Percentiles rank a stretch among this genome's conserved stretches.
These are phyloP conservation scores for Physocephala rufipes DNA, from an alignment of 2,888 invertebrate genomes.

Conservation along the genomic window DNA sequence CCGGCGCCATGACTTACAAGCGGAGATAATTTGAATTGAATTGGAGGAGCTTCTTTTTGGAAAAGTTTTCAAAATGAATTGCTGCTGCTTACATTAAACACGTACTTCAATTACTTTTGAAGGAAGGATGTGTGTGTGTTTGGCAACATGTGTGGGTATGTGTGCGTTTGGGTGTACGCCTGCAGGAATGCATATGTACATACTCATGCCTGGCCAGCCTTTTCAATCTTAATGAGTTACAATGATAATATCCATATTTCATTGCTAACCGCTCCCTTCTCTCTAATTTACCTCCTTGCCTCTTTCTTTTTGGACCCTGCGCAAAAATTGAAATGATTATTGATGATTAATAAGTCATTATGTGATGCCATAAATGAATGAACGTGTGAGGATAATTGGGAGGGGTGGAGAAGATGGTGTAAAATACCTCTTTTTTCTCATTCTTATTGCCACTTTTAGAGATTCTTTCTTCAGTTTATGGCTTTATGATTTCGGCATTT, in stretches of 20 bases:
- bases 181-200: too few species aligned
- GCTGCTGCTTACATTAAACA: slow-evolving; percentile 20
- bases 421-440: too few species aligned
- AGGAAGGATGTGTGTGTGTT: slow-evolving; percentile 21
- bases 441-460: too few species aligned
- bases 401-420: background rate
- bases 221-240: too few species aligned
- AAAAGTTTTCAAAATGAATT: slow-evolving; percentile 9
- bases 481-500: background rate
- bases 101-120: slow-evolving; percentile 30
- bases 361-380: slow-evolving; percentile 8
- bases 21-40: too few species aligned
- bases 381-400: background rate
- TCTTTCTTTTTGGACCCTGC: too few species aligned
- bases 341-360: slow-evolving; percentile 29
- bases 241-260: too few species aligned
- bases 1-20: too few species aligned
- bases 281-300: too few species aligned
- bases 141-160: background rate
- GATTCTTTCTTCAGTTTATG: background rate
- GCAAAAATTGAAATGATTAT: slow-evolving; percentile 19
- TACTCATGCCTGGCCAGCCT: too few species aligned
- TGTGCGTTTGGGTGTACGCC: background rate
- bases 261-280: too few species aligned
- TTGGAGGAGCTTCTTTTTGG: background rate